phyloP scores from a whole-genome alignment of 2,888 invertebrate species.

The Rhogogaster chlorosoma region DNA sequence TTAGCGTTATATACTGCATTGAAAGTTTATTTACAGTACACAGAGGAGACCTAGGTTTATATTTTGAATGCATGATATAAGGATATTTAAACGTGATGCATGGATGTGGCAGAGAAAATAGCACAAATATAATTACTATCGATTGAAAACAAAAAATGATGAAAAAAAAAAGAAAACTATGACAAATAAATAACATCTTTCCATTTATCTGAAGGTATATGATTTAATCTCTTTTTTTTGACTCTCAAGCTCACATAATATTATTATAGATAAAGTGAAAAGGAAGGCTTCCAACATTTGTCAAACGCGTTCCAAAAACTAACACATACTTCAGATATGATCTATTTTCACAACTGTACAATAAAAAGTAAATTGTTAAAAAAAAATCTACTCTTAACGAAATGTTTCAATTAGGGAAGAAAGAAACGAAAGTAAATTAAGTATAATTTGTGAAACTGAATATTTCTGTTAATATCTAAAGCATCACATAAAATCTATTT shows the following conservation, averaged over 20 bases:
- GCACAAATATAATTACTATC: conserved; percentile 32
- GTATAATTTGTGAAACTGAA: conserved; percentile 17
- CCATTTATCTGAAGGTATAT: neutral
- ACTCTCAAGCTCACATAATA: neutral
- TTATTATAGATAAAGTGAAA: neutral
- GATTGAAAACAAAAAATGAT: neutral
- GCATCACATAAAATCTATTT: conserved; percentile 35
- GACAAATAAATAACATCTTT: neutral
- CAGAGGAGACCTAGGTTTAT: conserved; percentile 19
- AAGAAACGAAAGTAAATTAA: neutral
- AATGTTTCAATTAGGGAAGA: neutral
- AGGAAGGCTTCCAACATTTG: neutral
- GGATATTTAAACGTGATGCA: conserved; percentile 44
- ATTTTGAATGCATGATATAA: conserved; percentile 50
- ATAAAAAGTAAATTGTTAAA: neutral
- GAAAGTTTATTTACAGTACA: neutral
- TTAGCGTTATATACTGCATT: neutral
- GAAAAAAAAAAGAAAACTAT: neutral
- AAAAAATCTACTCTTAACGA: neutral
- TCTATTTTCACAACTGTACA: neutral
- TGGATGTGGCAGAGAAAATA: conserved; percentile 37
- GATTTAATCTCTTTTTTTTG: neutral
- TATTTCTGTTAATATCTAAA: neutral
- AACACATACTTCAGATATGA: neutral
- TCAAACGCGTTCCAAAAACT: neutral